Conservation (phyloP, 2,797 vertebrate genomes). For the Sebastes hubbsi region DNA sequence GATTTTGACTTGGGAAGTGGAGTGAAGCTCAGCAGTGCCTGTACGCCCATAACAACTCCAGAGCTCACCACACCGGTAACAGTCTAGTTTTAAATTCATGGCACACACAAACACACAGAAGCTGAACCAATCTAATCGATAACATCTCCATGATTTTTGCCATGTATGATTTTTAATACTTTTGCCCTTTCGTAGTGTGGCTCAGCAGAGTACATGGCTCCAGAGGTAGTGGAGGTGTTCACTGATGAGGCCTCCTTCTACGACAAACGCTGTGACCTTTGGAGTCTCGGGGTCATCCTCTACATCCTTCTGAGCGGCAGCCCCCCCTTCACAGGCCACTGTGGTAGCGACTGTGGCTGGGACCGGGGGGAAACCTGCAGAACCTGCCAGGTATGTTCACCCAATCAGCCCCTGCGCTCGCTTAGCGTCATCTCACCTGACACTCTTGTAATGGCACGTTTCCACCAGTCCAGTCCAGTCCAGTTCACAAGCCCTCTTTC, state of each 20-base stretch:
- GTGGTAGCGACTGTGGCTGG: slow-evolving; percentile 95
- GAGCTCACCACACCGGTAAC: slow-evolving; percentile 95
- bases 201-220: slow-evolving; percentile 98
- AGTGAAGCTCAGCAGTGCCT: slow-evolving; percentile 94
- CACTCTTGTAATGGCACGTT: background rate
- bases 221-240: slow-evolving; percentile 97
- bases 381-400: slow-evolving; percentile 88
- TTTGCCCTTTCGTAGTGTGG: slow-evolving; percentile 85
- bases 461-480: too few species aligned
- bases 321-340: slow-evolving; percentile 95
- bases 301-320: slow-evolving; percentile 97
- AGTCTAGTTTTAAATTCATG: background rate
- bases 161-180: background rate
- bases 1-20: slow-evolving; percentile 98
- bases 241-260: slow-evolving; percentile 98
- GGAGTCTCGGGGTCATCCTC: slow-evolving; percentile 97
- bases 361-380: slow-evolving; percentile 94
- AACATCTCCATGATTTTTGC: background rate
- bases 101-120: background rate
- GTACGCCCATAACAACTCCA: slow-evolving; percentile 95
- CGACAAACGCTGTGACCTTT: slow-evolving; percentile 97
- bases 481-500: background rate
- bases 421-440: background rate
- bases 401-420: background rate
- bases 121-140: background rate